Percentiles rank a stretch among this genome's conserved stretches.
Conservation (phyloP, 2,797 vertebrate genomes). For the Anguilla anguilla region DNA sequence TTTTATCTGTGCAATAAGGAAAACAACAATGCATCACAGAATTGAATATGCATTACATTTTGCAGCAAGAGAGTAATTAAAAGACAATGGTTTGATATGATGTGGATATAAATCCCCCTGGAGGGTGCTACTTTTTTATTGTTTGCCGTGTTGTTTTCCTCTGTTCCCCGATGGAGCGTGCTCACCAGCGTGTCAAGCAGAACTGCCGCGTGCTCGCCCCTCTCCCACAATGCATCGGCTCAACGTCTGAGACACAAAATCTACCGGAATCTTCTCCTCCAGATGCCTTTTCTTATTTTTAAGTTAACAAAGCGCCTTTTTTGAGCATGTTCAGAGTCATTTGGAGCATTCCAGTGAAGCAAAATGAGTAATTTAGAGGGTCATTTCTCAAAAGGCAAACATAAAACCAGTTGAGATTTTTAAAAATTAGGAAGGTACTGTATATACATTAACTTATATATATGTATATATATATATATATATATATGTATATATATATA, state of each 20-base stretch:
- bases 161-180: neutral
- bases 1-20: conserved; percentile 76
- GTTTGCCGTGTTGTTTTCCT: conserved; percentile 26
- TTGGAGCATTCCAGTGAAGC: neutral
- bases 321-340: neutral
- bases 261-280: neutral
- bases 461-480: no score
- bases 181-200: conserved; percentile 7
- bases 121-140: conserved; percentile 63
- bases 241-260: neutral
- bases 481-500: no score
- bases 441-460: neutral
- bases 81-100: conserved; percentile 71
- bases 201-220: neutral
- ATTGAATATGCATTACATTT: conserved; percentile 70
- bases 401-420: neutral
- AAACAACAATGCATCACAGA: conserved; percentile 74
- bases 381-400: neutral
- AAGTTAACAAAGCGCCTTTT: neutral
- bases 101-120: conserved; percentile 72
- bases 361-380: neutral
- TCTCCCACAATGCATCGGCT: conserved; percentile 3
- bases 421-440: neutral
- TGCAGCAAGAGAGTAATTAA: conserved; percentile 58
- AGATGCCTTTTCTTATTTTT: neutral